These are phyloP conservation scores for Spodoptera exigua DNA, from an alignment of 2,888 invertebrate species.

Conservation along the genomic window DNA sequence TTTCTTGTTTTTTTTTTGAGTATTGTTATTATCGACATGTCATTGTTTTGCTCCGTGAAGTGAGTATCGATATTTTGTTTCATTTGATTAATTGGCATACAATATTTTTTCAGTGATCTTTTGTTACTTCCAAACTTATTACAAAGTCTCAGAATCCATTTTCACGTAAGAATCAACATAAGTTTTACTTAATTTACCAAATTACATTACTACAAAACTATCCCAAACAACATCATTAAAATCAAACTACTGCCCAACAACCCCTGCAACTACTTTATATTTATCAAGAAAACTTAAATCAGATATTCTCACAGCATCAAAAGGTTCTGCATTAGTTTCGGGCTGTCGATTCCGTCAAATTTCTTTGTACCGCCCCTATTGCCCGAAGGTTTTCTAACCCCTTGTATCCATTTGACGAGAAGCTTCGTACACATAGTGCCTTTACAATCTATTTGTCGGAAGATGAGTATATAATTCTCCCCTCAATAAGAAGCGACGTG, in stretches of 20 bases:
- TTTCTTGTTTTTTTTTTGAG: slow-evolving; percentile 16
- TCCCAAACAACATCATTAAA: neutral
- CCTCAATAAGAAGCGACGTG: slow-evolving; percentile 71
- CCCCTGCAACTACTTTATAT: slow-evolving; percentile 15
- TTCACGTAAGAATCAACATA: too few species aligned
- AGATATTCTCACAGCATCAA: slow-evolving; percentile 42
- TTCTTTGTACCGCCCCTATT: slow-evolving; percentile 73
- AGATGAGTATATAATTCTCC: slow-evolving; percentile 85
- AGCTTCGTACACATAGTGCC: slow-evolving; percentile 70
- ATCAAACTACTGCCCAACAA: slow-evolving; percentile 31
- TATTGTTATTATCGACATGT: slow-evolving; percentile 6
- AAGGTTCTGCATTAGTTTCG: slow-evolving; percentile 63
- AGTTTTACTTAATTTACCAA: too few species aligned
- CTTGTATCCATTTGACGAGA: slow-evolving; percentile 79
- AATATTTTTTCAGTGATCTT: too few species aligned
- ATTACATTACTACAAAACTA: neutral
- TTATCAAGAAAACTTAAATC: slow-evolving; percentile 34
- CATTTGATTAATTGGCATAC: too few species aligned
- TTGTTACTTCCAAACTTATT: too few species aligned
- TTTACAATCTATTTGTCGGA: slow-evolving; percentile 85
- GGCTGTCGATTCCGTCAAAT: slow-evolving; percentile 68
- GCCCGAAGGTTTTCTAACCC: slow-evolving; percentile 69
- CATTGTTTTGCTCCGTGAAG: slow-evolving; percentile 9
- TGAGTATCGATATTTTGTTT: neutral
- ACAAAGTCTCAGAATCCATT: too few species aligned